Conservation (phyloP, 2,888 invertebrate genomes). For the Coleophora flavipennella region DNA sequence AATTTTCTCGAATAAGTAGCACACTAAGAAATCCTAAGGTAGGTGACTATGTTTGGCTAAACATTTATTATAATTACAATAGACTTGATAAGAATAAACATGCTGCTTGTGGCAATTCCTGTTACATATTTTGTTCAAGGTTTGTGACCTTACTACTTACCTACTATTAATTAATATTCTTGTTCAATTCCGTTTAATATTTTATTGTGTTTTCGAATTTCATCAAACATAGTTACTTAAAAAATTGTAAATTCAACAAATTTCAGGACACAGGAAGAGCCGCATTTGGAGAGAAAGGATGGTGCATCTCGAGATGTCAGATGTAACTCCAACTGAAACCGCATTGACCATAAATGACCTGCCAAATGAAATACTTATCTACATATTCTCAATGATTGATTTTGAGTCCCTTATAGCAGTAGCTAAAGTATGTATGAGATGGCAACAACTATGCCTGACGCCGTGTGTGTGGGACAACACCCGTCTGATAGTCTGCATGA, state of each 20-base stretch:
- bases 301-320: constrained; percentile 63
- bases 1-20: constrained; percentile 51
- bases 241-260: constrained; percentile 3
- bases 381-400: constrained; percentile 69
- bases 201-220: no score
- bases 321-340: constrained; percentile 19
- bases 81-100: background rate
- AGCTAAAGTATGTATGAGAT: constrained; percentile 61
- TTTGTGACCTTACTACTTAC: constrained; percentile 40
- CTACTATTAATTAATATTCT: no score
- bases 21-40: constrained; percentile 54
- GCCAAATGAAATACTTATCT: constrained; percentile 67
- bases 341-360: constrained; percentile 59
- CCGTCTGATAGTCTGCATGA: constrained; percentile 66
- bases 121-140: constrained; percentile 33
- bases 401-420: constrained; percentile 63
- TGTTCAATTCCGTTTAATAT: no score
- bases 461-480: constrained; percentile 69
- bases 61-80: constrained; percentile 3
- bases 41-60: no score
- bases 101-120: constrained; percentile 12
- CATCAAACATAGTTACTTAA: no score
- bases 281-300: constrained; percentile 36
- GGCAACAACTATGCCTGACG: constrained; percentile 64
- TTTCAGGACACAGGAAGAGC: constrained; percentile 42